Evolutionary conservation across 2,113 vertebrate species (phyloP), one percentile per base, ranked within the genome.

Genomic region (Thunnus maccoyii): DNA sequence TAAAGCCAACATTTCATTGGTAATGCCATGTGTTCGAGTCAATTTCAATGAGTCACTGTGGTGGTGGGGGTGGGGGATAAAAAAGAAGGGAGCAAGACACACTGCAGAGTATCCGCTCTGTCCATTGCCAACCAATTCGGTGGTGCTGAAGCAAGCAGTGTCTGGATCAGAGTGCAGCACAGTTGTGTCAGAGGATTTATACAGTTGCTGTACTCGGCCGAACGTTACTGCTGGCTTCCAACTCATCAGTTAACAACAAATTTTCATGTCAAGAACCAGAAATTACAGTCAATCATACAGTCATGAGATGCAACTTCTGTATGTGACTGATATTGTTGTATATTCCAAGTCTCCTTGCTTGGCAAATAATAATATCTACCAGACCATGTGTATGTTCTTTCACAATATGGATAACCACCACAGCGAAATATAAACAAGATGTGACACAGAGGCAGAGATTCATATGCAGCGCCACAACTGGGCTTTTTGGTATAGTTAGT

Each of bases 31-130:
- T 81, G 76, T 69, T 83, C 16, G 13, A 86, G 60, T 88, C 80
- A 73, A 50, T 88, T 82, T 89, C 79, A 86, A 73, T 89, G 90
- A 93, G 82, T 92, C 91, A 91, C 87, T 63, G 2, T 74, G 78
- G 65, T 80, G 64, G 75, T 27, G 8, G 7, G 60, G 16, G 20
- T 57, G 55, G 17, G 72, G 60, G 48, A n/a, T 6, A 30, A 17
- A 25, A 51, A 62, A 63, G 51, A 70, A 60, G 48, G 63, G 73
- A 72, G 78, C 61, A 82, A 69, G 58, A 67, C 83, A 80, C 74
- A 85, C 83, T 85, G 83, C 87, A 83, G 82, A 67, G 20, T 74
- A 77, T 75, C 56, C 25, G 20, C 63, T 60, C 70, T 32, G 65
- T 75, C 72, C 63, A 76, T 41, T 46, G 68, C 27, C 63, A 85